phyloP scores from a whole-genome alignment of 2,888 invertebrate genomes.

The Nomada hirtipes region DNA sequence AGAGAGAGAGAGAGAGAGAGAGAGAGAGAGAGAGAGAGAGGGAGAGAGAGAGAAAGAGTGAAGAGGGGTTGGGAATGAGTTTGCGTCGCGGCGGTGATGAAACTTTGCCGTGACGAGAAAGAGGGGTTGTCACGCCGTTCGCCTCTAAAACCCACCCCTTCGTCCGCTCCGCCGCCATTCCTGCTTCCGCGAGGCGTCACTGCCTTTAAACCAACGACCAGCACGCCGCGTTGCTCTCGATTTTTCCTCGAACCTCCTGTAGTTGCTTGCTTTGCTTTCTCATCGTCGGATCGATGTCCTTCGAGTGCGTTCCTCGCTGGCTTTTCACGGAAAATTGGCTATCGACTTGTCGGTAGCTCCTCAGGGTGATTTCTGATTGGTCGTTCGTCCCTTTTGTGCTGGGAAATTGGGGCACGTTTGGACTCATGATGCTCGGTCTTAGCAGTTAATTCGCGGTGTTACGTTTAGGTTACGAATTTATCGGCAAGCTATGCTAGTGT shows the following conservation, averaged over 20 bases:
- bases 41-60: constrained; percentile 27
- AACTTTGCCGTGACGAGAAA: constrained; percentile 84
- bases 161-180: constrained; percentile 56
- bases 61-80: constrained; percentile 81
- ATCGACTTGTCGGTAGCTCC: not conserved
- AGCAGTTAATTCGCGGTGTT: too few species aligned
- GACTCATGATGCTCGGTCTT: not conserved
- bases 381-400: not conserved
- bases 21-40: not conserved
- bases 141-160: constrained; percentile 67
- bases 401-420: not conserved
- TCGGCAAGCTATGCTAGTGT: not conserved
- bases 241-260: constrained; percentile 33
- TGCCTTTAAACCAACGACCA: constrained; percentile 62
- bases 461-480: too few species aligned
- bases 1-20: constrained; percentile 24
- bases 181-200: constrained; percentile 60
- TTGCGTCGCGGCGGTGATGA: constrained; percentile 83
- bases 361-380: not conserved
- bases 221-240: constrained; percentile 45
- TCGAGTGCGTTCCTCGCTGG: not conserved
- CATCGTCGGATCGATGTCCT: constrained; percentile 15
- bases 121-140: constrained; percentile 81
- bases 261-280: not conserved
- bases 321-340: constrained; percentile 10